These are phyloP conservation scores for Venusia cambrica DNA, from an alignment of 2,888 invertebrate species.

Conservation along the genomic window DNA sequence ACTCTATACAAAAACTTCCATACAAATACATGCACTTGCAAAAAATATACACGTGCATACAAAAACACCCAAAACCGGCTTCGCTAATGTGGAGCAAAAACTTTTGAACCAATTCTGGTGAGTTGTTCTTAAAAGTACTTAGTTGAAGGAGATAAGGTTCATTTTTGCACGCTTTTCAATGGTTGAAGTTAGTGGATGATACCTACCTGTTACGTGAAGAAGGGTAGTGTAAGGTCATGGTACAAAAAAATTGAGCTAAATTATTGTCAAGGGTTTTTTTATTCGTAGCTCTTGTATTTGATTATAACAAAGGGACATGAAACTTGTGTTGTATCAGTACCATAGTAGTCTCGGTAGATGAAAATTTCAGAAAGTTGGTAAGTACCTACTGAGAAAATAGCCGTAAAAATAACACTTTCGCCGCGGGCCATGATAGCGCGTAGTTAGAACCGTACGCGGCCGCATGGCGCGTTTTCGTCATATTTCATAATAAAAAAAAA, in stretches of 20 bases:
- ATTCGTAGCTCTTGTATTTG: neutral
- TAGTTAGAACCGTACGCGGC: too few relatives aligned
- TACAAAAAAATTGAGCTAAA: constrained; percentile 37
- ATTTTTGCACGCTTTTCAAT: constrained; percentile 7
- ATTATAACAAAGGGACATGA: too few relatives aligned
- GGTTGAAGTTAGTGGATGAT: constrained; percentile 10
- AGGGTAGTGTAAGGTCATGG: constrained; percentile 35
- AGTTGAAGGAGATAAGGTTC: constrained; percentile 1
- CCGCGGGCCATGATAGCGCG: too few relatives aligned
- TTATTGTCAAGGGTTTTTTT: constrained; percentile 25
- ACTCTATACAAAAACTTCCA: constrained; percentile 22
- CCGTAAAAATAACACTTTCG: too few relatives aligned
- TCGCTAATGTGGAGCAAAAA: constrained; percentile 36
- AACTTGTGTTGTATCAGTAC: too few relatives aligned
- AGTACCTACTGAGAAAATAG: too few relatives aligned
- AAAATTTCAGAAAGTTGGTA: too few relatives aligned
- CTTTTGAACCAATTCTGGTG: constrained; percentile 5
- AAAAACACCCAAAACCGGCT: constrained; percentile 38
- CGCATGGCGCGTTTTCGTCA: too few relatives aligned
- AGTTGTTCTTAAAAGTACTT: neutral
- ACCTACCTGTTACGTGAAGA: constrained; percentile 54
- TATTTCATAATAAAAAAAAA: too few relatives aligned
- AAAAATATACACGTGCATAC: constrained; percentile 46
- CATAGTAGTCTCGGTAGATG: too few relatives aligned
- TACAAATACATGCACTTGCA: constrained; percentile 30